These are phyloP conservation scores for Rhinatrema bivittatum DNA, from an alignment of 2,797 vertebrate species.

Conservation along the genomic window DNA sequence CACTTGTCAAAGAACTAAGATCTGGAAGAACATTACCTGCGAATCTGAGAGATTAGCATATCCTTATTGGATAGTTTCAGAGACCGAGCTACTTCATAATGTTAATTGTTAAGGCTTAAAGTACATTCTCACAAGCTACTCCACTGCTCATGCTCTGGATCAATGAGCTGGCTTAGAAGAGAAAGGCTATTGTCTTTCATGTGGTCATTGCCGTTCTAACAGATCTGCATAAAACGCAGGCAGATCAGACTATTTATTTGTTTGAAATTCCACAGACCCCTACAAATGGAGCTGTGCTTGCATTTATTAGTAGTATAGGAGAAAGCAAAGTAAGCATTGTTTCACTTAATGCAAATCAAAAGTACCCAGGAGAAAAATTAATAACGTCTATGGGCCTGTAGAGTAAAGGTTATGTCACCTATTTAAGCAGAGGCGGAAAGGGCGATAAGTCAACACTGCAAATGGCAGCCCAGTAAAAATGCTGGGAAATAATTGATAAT, in stretches of 20 bases:
- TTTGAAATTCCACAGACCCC: slow-evolving; percentile 9
- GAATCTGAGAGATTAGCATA: too few species aligned
- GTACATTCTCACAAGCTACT: too few species aligned
- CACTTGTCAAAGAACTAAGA: too few species aligned
- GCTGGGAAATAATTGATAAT: not conserved
- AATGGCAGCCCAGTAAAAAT: not conserved
- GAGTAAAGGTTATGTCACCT: slow-evolving; percentile 24
- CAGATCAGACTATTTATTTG: slow-evolving; percentile 20
- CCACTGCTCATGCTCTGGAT: slow-evolving; percentile 3
- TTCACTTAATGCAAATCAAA: slow-evolving; percentile 30
- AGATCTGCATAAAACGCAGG: slow-evolving; percentile 11
- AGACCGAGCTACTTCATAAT: too few species aligned
- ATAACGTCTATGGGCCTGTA: slow-evolving; percentile 9
- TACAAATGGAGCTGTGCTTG: slow-evolving; percentile 3
- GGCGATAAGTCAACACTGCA: slow-evolving; percentile 19
- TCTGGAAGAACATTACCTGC: too few species aligned
- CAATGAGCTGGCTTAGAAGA: not conserved
- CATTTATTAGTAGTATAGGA: slow-evolving; percentile 15
- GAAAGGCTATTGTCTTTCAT: not conserved
- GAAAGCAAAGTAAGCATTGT: slow-evolving; percentile 34
- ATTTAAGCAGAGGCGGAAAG: slow-evolving; percentile 4
- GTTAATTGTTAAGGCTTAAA: not conserved
- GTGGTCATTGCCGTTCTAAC: not conserved
- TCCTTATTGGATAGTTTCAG: too few species aligned
- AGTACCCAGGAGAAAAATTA: slow-evolving; percentile 15